Percentiles rank a stretch among this genome's conserved stretches.
These are phyloP conservation scores for Xylota segnis DNA, from an alignment of 2,888 invertebrate species.

Conservation along the genomic window DNA sequence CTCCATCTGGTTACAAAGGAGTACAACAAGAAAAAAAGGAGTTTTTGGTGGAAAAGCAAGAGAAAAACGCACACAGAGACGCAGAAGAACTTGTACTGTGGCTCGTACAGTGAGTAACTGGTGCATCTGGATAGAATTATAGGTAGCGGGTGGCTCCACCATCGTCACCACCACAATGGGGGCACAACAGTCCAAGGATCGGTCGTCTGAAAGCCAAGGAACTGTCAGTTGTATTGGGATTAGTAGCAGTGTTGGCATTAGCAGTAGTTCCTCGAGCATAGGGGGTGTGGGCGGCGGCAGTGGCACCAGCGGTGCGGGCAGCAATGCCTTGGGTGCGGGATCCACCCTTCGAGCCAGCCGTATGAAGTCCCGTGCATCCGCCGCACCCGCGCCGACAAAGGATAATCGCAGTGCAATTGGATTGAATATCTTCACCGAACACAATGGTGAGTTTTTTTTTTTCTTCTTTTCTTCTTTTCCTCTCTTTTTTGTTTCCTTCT, in stretches of 20 bases:
- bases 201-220: slow-evolving; percentile 84
- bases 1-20: slow-evolving; percentile 2
- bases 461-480: slow-evolving; percentile 54
- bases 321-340: slow-evolving; percentile 82
- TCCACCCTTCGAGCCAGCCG: slow-evolving; percentile 90
- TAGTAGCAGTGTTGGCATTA: slow-evolving; percentile 82
- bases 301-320: slow-evolving; percentile 78
- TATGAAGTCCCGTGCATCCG: slow-evolving; percentile 85
- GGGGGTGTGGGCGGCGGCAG: slow-evolving; percentile 80
- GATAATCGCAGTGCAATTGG: slow-evolving; percentile 92
- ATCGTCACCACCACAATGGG: slow-evolving; percentile 89
- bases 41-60: slow-evolving; percentile 7
- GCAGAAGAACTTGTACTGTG: neutral
- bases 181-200: slow-evolving; percentile 97
- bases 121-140: slow-evolving; percentile 27
- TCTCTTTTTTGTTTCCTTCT: neutral
- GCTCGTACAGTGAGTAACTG: slow-evolving; percentile 41
- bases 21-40: too few relatives aligned
- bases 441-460: slow-evolving; percentile 90
- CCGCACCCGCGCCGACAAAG: slow-evolving; percentile 87
- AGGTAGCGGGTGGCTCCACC: slow-evolving; percentile 66
- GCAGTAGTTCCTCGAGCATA: slow-evolving; percentile 77
- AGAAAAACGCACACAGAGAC: slow-evolving; percentile 26
- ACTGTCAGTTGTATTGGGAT: slow-evolving; percentile 86
- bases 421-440: slow-evolving; percentile 97